Percentiles rank a stretch among this genome's conserved stretches.
phyloP scores from a whole-genome alignment of 2,888 invertebrate genomes.

The Furcula furcula region DNA sequence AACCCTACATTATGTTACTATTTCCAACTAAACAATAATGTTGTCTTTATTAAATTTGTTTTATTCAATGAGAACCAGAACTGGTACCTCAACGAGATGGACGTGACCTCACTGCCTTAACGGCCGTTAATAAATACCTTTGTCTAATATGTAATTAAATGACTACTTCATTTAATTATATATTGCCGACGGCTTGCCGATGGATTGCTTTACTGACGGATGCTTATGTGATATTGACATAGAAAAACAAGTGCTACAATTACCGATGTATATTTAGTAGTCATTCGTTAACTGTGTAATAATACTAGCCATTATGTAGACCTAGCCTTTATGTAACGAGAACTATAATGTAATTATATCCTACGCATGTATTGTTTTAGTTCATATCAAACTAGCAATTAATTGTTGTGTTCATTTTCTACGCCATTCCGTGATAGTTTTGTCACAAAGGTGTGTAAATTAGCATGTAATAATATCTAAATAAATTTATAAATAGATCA shows the following conservation, averaged over 20 bases:
- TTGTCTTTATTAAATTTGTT: conserved; percentile 3
- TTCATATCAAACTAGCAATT: too few species aligned
- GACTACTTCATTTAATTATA: too few species aligned
- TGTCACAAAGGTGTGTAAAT: too few species aligned
- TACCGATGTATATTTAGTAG: conserved; percentile 2
- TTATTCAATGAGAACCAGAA: conserved; percentile 14
- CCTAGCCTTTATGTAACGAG: too few species aligned
- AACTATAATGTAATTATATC: too few species aligned
- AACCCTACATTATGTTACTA: neutral
- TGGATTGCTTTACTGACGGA: conserved; percentile 2
- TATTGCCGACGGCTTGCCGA: too few species aligned
- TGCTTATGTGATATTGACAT: conserved; percentile 10
- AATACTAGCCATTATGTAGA: too few species aligned
- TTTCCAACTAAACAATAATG: conserved; percentile 3
- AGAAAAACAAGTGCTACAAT: conserved; percentile 3
- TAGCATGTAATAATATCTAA: too few species aligned
- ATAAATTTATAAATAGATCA: too few species aligned
- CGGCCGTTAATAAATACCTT: conserved; percentile 5
- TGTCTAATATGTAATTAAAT: conserved; percentile 12
- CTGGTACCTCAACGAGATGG: conserved; percentile 4
- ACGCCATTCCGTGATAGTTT: too few species aligned
- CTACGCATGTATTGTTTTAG: too few species aligned
- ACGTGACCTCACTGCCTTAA: conserved; percentile 7
- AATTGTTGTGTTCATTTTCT: too few species aligned
- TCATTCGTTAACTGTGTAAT: neutral